phyloP scores from a whole-genome alignment of 2,888 invertebrate species.

The Andrena dorsata region DNA sequence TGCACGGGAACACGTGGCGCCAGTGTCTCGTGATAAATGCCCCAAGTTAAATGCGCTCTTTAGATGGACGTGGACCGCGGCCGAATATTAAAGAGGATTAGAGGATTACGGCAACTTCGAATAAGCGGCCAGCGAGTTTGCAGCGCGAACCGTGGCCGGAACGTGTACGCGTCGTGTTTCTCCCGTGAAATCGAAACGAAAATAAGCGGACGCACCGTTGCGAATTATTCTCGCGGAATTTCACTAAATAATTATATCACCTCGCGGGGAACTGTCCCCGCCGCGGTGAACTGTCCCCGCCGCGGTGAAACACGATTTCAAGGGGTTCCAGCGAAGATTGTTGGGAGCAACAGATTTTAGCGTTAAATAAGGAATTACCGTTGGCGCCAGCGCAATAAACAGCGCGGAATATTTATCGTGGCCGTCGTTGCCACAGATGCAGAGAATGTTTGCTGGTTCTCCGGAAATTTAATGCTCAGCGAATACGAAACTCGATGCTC shows the following conservation, averaged over 20 bases:
- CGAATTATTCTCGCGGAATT: not conserved
- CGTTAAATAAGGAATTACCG: not conserved
- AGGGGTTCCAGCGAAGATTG: not conserved
- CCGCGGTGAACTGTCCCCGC: not conserved
- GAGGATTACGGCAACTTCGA: not conserved
- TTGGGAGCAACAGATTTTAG: not conserved
- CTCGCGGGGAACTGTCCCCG: not conserved
- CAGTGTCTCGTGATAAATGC: conserved; percentile 40
- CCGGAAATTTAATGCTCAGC: not conserved
- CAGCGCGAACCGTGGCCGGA: not conserved
- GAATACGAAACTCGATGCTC: not conserved
- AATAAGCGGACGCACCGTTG: not conserved
- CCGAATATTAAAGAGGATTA: conserved; percentile 43
- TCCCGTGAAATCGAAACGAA: conserved; percentile 4
- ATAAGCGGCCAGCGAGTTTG: too few relatives aligned
- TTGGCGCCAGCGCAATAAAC: not conserved
- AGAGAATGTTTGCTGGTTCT: not conserved
- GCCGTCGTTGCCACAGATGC: not conserved
- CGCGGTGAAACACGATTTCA: not conserved
- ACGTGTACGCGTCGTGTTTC: not conserved
- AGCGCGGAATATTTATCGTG: conserved; percentile 4
- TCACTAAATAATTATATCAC: not conserved
- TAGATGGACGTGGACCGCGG: not conserved
- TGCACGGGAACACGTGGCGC: conserved; percentile 31
- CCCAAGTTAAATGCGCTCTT: conserved; percentile 31